Conservation (phyloP, 1,140 invertebrate genomes). For the Campoletis sonorensis region DNA sequence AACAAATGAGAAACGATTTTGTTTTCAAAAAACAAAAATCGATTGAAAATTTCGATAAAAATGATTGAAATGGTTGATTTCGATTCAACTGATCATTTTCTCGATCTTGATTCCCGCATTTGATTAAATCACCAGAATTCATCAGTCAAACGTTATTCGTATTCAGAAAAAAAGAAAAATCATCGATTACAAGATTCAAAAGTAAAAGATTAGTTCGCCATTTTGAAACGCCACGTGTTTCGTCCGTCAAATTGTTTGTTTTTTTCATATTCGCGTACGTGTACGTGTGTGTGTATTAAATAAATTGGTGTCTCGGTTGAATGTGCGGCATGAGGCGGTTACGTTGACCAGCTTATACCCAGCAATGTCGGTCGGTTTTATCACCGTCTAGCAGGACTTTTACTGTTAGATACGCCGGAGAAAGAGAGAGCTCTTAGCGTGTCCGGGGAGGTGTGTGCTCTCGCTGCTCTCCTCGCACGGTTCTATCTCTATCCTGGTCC, state of each 20-base stretch:
- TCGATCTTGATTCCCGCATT: too few relatives aligned
- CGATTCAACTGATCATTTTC: too few relatives aligned
- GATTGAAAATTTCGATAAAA: too few relatives aligned
- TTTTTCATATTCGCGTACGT: too few relatives aligned
- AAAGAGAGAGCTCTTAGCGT: constrained; percentile 48
- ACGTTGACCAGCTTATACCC: constrained; percentile 39
- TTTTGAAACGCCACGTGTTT: constrained; percentile 13
- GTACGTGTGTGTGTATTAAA: background rate
- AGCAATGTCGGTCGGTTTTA: constrained; percentile 48
- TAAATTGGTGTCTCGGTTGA: background rate
- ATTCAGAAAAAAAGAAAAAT: too few relatives aligned
- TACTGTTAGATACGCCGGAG: constrained; percentile 58
- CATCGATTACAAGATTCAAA: background rate
- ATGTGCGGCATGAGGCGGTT: background rate
- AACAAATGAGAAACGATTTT: background rate
- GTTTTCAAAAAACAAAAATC: background rate
- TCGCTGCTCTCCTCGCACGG: constrained; percentile 21
- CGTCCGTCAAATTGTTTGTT: constrained; percentile 9
- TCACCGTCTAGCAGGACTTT: constrained; percentile 61
- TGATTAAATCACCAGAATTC: too few relatives aligned
- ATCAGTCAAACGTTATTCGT: too few relatives aligned
- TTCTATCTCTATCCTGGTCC: constrained; percentile 32
- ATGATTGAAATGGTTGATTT: too few relatives aligned
- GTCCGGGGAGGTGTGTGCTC: constrained; percentile 47
- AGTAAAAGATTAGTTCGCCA: background rate